A percentile compares a stretch with the other conserved stretches of the same genome.
Conservation (phyloP, 30 jellyfish, hydroid and myxozoan species). For the Aurelia aurita region DNA sequence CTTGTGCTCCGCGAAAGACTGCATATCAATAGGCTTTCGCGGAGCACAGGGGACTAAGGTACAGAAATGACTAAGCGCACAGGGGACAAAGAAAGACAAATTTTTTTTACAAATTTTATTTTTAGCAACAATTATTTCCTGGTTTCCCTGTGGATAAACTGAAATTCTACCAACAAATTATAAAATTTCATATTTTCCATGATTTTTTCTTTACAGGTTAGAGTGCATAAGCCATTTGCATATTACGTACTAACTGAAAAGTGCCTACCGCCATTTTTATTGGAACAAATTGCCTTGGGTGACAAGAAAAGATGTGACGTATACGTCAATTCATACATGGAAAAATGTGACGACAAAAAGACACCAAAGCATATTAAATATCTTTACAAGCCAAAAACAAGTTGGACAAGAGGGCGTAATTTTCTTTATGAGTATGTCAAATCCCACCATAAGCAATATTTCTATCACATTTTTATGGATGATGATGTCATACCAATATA, state of each 20-base stretch:
- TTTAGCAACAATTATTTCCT: too few relatives aligned
- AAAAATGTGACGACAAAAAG: constrained; percentile 33
- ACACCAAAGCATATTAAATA: constrained; percentile 53
- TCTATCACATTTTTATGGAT: constrained; percentile 70
- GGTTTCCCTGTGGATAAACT: too few relatives aligned
- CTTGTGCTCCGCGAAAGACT: too few relatives aligned
- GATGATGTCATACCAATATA: constrained; percentile 61
- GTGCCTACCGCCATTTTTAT: constrained; percentile 55
- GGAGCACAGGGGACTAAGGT: too few relatives aligned
- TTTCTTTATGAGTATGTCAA: constrained; percentile 31
- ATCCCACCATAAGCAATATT: constrained; percentile 10
- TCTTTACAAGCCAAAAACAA: constrained; percentile 41
- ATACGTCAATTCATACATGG: constrained; percentile 47
- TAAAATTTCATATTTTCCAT: too few relatives aligned
- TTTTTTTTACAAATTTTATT: too few relatives aligned
- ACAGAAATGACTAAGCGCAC: too few relatives aligned
- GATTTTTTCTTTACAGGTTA: constrained; percentile 4
- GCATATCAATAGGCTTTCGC: too few relatives aligned
- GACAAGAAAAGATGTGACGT: constrained; percentile 60
- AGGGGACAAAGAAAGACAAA: too few relatives aligned
- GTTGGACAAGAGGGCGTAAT: constrained; percentile 75
- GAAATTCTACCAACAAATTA: too few relatives aligned
- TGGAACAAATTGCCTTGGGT: constrained; percentile 54
- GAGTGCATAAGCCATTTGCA: constrained; percentile 65
- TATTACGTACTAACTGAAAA: constrained; percentile 65